Percentiles rank a stretch among this genome's conserved stretches.
Evolutionary conservation across 2,888 invertebrate species (phyloP).

Genomic region (Brachyptera putata): DNA sequence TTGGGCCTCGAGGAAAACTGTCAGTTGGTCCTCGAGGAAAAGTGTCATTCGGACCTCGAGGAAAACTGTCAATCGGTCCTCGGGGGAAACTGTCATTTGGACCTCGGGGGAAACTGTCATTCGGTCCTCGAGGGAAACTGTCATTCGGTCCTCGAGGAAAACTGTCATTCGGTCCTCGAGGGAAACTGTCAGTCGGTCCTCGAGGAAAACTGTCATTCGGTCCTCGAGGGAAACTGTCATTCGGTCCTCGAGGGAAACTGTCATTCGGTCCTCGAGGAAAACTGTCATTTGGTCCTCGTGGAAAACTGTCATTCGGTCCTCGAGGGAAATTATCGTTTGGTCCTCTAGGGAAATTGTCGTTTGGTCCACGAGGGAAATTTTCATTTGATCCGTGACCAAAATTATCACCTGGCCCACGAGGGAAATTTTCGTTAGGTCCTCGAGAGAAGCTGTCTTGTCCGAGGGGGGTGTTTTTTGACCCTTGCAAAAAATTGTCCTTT

Average conservation of each 20-base stretch:
- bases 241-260: slow-evolving; percentile 16
- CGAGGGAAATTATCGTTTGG: slow-evolving; percentile 9
- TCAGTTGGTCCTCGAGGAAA: neutral
- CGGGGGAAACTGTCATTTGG: neutral
- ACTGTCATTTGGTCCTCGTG: slow-evolving; percentile 13
- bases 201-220: too few relatives aligned
- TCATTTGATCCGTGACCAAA: neutral
- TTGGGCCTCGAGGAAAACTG: neutral
- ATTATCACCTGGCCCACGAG: neutral
- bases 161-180: too few relatives aligned
- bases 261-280: slow-evolving; percentile 12
- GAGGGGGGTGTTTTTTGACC: too few relatives aligned
- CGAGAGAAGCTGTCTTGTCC: neutral
- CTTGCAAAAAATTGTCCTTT: neutral
- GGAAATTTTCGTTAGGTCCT: neutral
- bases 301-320: slow-evolving; percentile 15
- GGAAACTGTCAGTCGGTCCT: too few relatives aligned
- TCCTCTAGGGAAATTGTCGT: slow-evolving; percentile 14
- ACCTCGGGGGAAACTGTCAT: neutral
- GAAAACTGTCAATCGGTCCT: neutral
- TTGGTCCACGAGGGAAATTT: neutral
- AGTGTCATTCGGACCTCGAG: neutral
- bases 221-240: slow-evolving; percentile 21
- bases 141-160: too few relatives aligned
- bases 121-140: too few relatives aligned